phyloP scores from a whole-genome alignment of 2,113 vertebrate genomes.

The Carassius auratus region DNA sequence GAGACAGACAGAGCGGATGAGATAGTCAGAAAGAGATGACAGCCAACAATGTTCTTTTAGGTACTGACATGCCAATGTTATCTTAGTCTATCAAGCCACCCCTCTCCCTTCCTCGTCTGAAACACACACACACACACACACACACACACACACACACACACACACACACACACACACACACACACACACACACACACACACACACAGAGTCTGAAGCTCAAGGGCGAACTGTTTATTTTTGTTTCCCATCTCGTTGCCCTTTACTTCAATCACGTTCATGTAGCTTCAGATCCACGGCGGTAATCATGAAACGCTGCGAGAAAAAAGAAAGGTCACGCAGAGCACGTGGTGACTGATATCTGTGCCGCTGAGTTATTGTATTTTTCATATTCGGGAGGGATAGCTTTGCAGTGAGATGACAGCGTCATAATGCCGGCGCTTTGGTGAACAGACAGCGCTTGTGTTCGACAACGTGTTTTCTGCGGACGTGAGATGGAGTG shows the following conservation, averaged over 20 bases:
- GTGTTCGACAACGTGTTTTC: constrained; percentile 67
- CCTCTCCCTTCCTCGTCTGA: constrained; percentile 3
- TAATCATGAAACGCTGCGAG: constrained; percentile 63
- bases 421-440: constrained; percentile 61
- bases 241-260: constrained; percentile 62
- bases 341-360: constrained; percentile 54
- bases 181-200: constrained; percentile 6
- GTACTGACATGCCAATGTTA: constrained; percentile 21
- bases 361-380: constrained; percentile 49
- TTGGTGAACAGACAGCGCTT: constrained; percentile 65
- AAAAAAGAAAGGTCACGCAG: constrained; percentile 64
- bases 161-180: constrained; percentile 25
- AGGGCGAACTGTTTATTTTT: constrained; percentile 67
- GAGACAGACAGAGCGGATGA: constrained; percentile 19
- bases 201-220: constrained; percentile 54
- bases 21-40: constrained; percentile 2
- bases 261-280: constrained; percentile 66
- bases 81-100: constrained; percentile 9
- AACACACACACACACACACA: constrained; percentile 13
- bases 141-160: constrained; percentile 39
- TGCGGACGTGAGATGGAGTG: constrained; percentile 58
- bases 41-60: constrained; percentile 25
- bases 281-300: constrained; percentile 61
- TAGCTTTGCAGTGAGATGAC: constrained; percentile 56
- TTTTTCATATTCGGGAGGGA: constrained; percentile 37